A percentile compares a stretch with the other conserved stretches of the same genome.
Conservation (phyloP, 2,888 invertebrate species). For the Apamea crenata region DNA sequence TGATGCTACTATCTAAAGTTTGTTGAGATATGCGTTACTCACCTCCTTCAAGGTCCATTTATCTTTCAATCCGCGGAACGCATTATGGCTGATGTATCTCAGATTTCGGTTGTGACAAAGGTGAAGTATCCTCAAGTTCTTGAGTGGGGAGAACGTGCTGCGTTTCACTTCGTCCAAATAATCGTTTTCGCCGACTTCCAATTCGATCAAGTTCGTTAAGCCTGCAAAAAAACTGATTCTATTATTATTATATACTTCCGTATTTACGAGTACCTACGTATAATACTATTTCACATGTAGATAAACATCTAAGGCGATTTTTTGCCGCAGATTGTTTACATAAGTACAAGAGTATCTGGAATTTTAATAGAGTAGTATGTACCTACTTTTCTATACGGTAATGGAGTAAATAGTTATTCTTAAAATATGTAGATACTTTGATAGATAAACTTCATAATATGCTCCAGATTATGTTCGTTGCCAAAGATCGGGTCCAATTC, state of each 20-base stretch:
- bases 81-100: slow-evolving; percentile 90
- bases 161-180: slow-evolving; percentile 89
- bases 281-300: slow-evolving; percentile 43
- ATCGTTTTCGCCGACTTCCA: slow-evolving; percentile 91
- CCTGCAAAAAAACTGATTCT: slow-evolving; percentile 80
- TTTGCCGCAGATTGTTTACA: slow-evolving; percentile 36
- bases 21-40: slow-evolving; percentile 61
- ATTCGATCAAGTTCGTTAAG: slow-evolving; percentile 87
- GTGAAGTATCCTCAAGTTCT: slow-evolving; percentile 84
- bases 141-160: slow-evolving; percentile 89
- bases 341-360: slow-evolving; percentile 14
- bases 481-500: slow-evolving; percentile 52
- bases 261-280: slow-evolving; percentile 42
- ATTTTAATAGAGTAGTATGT: slow-evolving; percentile 18
- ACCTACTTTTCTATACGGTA: background rate
- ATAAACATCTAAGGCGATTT: slow-evolving; percentile 58
- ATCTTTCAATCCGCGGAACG: slow-evolving; percentile 88
- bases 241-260: slow-evolving; percentile 67
- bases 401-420: slow-evolving; percentile 48
- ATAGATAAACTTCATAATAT: slow-evolving; percentile 39
- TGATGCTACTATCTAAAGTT: slow-evolving; percentile 37
- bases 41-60: slow-evolving; percentile 90
- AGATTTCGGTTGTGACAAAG: slow-evolving; percentile 89
- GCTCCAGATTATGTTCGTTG: slow-evolving; percentile 49
- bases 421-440: slow-evolving; percentile 53